Conservation (phyloP, 2,888 invertebrate genomes). For the Phyllotreta striolata region DNA sequence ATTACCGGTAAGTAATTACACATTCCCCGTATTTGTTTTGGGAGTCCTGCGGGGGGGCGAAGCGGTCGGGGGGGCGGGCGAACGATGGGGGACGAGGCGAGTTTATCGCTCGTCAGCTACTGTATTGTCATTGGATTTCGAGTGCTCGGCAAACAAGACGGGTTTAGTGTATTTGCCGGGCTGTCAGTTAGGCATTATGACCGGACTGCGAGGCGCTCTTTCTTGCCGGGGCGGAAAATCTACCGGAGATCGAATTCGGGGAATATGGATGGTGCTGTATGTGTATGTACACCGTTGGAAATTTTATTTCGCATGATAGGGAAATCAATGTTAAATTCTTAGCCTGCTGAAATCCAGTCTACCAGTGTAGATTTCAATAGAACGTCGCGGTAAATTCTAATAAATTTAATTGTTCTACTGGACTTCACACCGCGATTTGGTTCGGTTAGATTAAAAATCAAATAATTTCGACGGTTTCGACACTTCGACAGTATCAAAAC, state of each 20-base stretch:
- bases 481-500: too few species aligned
- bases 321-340: too few species aligned
- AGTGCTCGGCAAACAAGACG: slow-evolving; percentile 61
- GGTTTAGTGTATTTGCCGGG: slow-evolving; percentile 59
- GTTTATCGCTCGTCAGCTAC: slow-evolving; percentile 53
- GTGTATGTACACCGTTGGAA: too few species aligned
- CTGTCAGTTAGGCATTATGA: slow-evolving; percentile 53
- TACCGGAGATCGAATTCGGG: slow-evolving; percentile 2
- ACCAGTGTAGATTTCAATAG: too few species aligned
- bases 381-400: too few species aligned
- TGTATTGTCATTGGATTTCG: slow-evolving; percentile 62
- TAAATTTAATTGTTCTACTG: too few species aligned
- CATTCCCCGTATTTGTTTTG: slow-evolving; percentile 50
- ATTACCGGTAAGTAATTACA: slow-evolving; percentile 52
- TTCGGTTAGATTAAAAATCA: too few species aligned
- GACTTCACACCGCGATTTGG: too few species aligned
- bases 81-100: not conserved
- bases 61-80: slow-evolving; percentile 40
- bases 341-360: too few species aligned
- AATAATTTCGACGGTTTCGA: too few species aligned
- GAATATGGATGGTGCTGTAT: too few species aligned
- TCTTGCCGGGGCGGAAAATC: not conserved
- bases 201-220: slow-evolving; percentile 14
- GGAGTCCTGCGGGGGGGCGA: slow-evolving; percentile 35
- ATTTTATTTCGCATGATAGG: too few species aligned